Conservation (phyloP, 2,888 invertebrate genomes). For the Amphipyra berbera region DNA sequence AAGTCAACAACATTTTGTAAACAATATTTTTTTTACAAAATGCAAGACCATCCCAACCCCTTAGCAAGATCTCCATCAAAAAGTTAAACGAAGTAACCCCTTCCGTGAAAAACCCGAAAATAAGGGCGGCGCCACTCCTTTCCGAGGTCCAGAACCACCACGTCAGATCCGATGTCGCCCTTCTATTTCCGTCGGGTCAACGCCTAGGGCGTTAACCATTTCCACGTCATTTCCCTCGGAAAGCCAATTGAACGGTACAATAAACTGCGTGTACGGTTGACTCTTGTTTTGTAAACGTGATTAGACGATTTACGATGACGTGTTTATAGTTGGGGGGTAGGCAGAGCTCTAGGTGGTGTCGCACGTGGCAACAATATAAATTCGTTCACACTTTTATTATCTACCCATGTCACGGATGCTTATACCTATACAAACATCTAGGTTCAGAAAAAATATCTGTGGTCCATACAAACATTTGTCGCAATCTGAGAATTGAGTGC, state of each 20-base stretch:
- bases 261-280: conserved; percentile 47
- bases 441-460: not conserved
- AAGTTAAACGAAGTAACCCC: conserved; percentile 1
- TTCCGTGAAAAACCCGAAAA: conserved; percentile 14
- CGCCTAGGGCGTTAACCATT: conserved; percentile 84
- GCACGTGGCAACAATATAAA: conserved; percentile 19
- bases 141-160: conserved; percentile 38
- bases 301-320: conserved; percentile 37
- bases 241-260: conserved; percentile 69
- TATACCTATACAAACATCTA: not conserved
- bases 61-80: conserved; percentile 27
- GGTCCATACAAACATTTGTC: not conserved
- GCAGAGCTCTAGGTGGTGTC: not conserved
- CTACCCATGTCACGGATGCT: not conserved
- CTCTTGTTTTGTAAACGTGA: conserved; percentile 48
- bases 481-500: not conserved
- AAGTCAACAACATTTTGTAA: too few relatives aligned
- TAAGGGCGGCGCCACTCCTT: conserved; percentile 46
- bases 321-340: conserved; percentile 17
- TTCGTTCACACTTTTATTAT: conserved; percentile 11
- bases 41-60: conserved; percentile 3
- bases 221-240: conserved; percentile 79
- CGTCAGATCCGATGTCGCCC: conserved; percentile 62
- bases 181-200: conserved; percentile 82
- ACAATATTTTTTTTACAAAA: not conserved